Evolutionary conservation across 92 coral and sea anemone species (phyloP).

Genomic region (Palythoa grandiflora): DNA sequence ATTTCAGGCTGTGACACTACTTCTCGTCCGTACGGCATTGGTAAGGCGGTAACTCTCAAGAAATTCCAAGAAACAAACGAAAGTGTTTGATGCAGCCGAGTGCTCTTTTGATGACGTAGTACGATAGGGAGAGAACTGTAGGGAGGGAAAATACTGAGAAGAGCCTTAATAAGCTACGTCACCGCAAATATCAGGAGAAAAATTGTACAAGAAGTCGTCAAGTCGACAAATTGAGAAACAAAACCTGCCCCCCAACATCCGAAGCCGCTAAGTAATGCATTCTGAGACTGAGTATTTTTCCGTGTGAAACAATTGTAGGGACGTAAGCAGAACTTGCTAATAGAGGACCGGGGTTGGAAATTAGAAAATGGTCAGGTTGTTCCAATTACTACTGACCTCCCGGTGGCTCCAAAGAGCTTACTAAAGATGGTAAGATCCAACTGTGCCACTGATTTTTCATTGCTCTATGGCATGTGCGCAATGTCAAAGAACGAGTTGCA

Average conservation of each 20-base stretch:
- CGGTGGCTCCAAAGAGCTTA: background rate
- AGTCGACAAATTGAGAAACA: conserved; percentile 32
- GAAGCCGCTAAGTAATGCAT: conserved; percentile 40
- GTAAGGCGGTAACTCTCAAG: too few relatives aligned
- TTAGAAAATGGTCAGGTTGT: background rate
- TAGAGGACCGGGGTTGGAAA: conserved; percentile 53
- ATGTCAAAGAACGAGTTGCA: background rate
- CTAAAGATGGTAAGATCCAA: background rate
- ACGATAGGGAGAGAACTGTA: conserved; percentile 38
- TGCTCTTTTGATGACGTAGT: conserved; percentile 32
- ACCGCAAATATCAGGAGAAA: conserved; percentile 34
- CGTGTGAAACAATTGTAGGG: conserved; percentile 46
- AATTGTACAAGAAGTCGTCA: conserved; percentile 26
- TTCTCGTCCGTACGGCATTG: too few relatives aligned
- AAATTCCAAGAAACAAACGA: background rate
- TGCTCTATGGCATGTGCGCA: background rate
- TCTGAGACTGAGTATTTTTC: too few relatives aligned
- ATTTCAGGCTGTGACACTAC: too few relatives aligned
- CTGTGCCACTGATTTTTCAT: background rate
- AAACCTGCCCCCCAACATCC: conserved; percentile 54
- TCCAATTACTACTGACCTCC: background rate
- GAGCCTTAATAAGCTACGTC: conserved; percentile 35
- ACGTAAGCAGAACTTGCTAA: conserved; percentile 26
- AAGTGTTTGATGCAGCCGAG: background rate
- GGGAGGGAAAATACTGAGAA: background rate